Conservation (phyloP, 2,797 vertebrate species). For the Gymnoscopelus braueri region DNA sequence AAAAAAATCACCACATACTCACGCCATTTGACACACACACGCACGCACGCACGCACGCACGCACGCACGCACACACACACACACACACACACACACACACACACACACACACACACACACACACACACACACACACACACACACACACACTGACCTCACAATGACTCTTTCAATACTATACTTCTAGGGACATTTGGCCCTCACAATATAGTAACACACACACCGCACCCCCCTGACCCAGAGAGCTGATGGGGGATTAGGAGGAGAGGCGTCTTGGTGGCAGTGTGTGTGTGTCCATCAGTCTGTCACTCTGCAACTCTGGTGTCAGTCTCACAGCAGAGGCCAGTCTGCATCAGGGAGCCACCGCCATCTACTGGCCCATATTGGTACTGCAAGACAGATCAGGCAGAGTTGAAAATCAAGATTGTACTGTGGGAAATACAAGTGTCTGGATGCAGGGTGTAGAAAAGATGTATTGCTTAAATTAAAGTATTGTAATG, state of each 20-base stretch:
- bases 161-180: too few species aligned
- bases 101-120: conserved; percentile 10
- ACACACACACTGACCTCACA: conserved; percentile 7
- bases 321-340: conserved; percentile 51
- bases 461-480: too few species aligned
- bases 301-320: conserved; percentile 56
- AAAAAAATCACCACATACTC: too few species aligned
- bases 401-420: too few species aligned
- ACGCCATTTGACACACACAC: background rate
- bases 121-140: too few species aligned
- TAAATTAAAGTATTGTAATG: too few species aligned
- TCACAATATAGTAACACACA: conserved; percentile 1
- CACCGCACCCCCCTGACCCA: conserved; percentile 10
- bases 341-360: conserved; percentile 69
- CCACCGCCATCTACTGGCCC: conserved; percentile 80
- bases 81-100: too few species aligned
- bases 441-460: too few species aligned
- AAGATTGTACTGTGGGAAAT: too few species aligned
- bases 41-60: too few species aligned
- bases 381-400: conserved; percentile 59
- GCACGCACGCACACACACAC: too few species aligned
- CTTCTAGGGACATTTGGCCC: too few species aligned
- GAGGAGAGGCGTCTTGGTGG: conserved; percentile 57
- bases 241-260: conserved; percentile 47
- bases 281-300: conserved; percentile 20